Evolutionary conservation across 2,113 vertebrate genomes (phyloP), one percentile per base, ranked within the genome.

Genomic region (Cyprinodon variegatus): DNA sequence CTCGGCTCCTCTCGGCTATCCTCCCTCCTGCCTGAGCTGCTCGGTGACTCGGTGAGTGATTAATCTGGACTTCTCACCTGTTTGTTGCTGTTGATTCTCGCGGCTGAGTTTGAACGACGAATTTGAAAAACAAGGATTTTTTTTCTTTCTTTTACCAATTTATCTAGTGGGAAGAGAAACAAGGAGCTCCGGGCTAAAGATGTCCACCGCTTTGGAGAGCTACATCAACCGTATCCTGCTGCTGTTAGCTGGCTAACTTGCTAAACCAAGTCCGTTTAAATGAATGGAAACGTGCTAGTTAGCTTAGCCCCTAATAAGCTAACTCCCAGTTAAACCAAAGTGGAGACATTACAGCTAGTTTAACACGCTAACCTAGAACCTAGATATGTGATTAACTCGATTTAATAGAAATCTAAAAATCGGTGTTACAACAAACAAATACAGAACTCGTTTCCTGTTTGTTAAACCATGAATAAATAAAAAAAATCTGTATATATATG

Each of bases 211-310:
- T 4, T 86, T 95, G 46, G 94, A 95, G 83, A 95, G 93, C 86
- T 95, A 95, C 86, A 95, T 95, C 17, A 94, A 95, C 90, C 93
- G 94, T 95, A 95, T 94, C 93, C 92, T 94, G 77, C 67, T 0
- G 11, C 76, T 10, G 65, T 29, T 75, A 79, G 43, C 82, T 2
- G 4, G 72, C 77, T 84, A 85, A 63, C 66, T 39, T 11, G 87
- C 74, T 85, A 86, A 78, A 11, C 14, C 17, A 57, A 70, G 12
- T 11, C 43, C 22, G 11, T 72, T 6, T 1, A 65, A 64, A 74
- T 85, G 70, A 88, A 88, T 83, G 74, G 4, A 37, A 1, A 36
- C 0, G 61, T 6, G 81, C 78, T 78, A 65, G 64, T 67, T 85
- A 86, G 80, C 76, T 36, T 77, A 74, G 61, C 72, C 0, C 4